Conservation (phyloP, 1,140 invertebrate genomes). For the Drosophila sproati region DNA sequence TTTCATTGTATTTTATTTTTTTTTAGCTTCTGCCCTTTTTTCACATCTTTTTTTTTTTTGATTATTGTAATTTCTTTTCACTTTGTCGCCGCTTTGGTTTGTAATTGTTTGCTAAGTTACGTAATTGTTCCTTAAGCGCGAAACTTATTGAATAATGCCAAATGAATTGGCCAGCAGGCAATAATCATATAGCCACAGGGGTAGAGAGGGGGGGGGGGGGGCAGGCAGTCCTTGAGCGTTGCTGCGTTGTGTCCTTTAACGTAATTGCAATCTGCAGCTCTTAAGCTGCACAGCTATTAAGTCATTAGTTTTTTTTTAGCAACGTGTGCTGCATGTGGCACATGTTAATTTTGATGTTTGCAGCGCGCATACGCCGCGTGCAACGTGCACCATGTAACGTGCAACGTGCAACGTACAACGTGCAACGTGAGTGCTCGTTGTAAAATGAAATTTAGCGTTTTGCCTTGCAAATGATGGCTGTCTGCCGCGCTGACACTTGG, state of each 20-base stretch:
- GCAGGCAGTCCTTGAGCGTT: constrained; percentile 14
- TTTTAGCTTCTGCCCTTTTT: constrained; percentile 1
- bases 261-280: constrained; percentile 44
- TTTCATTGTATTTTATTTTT: neutral
- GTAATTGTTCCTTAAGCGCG: constrained; percentile 72
- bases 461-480: constrained; percentile 80
- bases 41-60: constrained; percentile 20
- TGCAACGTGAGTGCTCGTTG: constrained; percentile 30
- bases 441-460: constrained; percentile 82
- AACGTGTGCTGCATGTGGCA: constrained; percentile 71
- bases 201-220: neutral
- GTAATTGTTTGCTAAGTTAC: constrained; percentile 76
- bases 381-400: neutral
- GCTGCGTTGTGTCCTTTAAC: constrained; percentile 41
- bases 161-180: constrained; percentile 57
- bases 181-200: constrained; percentile 12
- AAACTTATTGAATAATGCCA: constrained; percentile 71
- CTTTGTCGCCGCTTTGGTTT: constrained; percentile 50
- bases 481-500: constrained; percentile 60
- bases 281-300: constrained; percentile 67
- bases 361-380: constrained; percentile 50
- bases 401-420: too few species aligned
- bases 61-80: constrained; percentile 60
- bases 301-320: constrained; percentile 78
- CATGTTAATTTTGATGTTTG: constrained; percentile 64